Base-by-base conservation (phyloP, 1,140 invertebrate species). In the Brevipalpus yothersi region DNA sequence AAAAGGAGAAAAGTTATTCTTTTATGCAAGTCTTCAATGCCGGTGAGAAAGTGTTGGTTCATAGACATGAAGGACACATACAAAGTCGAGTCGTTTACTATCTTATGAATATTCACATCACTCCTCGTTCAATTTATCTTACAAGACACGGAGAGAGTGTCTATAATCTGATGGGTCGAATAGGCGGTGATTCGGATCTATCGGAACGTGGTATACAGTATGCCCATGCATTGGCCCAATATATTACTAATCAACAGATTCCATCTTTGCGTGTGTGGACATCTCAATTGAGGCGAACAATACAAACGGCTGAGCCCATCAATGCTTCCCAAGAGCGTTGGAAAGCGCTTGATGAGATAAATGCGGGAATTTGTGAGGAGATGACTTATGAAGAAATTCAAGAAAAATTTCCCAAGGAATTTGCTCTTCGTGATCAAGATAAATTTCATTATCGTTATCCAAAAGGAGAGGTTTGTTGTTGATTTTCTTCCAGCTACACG, bases 81-180 rank as follows among this genome's bases (percentile, higher is more conserved):
- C 91, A 98, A 66, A 91, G 88, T 61, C 77, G 94, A 61, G 95
- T 98, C 67, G 92, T 96, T 4, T 98, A 98, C 71, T 98, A 97
- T 72, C 75, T 98, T n/a, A 99, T 99, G 95, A 99, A 99, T 71
- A 98, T 97, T 70, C 93, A 98, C 71, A 93, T 98, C 59, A 82
- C 90, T 54, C 93, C 93, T 9, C 78, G 94, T 63, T 96, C 92
- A n/a, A 98, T 99, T 67, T 97, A 96, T 71, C 72, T 97, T 51
- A 95, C 91, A 1, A 69, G 88, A 79, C 94, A 99, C 72, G 95
- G 95, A n/a, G 95, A 99, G 72, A 93, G 86, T 69, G 77, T 83
- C 65, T 85, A 92, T 75, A 99, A 99, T 73, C 70, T 93, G 19
- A 76, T 83, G 51, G 90, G 93, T 0, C 75, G 87, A 53, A 97